Conservation (phyloP, 2,797 vertebrate species). For the Lacerta viridis region DNA sequence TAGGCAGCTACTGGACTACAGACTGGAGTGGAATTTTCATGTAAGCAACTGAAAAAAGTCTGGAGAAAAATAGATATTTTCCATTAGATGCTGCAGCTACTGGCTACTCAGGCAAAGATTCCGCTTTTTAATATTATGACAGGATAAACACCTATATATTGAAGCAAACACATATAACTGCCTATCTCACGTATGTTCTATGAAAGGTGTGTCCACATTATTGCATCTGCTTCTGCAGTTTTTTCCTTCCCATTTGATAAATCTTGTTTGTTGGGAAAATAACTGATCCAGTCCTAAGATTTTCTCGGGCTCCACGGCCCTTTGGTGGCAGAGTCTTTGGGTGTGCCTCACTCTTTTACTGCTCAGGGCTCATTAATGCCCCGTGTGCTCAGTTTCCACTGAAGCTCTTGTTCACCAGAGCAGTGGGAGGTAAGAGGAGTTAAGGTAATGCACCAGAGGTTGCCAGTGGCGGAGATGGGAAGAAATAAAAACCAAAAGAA, state of each 20-base stretch:
- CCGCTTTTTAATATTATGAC: slow-evolving; percentile 9
- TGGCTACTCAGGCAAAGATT: slow-evolving; percentile 25
- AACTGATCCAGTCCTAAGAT: slow-evolving; percentile 26
- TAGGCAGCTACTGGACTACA: slow-evolving; percentile 39
- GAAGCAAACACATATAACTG: not conserved
- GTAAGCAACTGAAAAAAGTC: slow-evolving; percentile 42
- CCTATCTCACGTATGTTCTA: slow-evolving; percentile 18
- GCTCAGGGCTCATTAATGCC: slow-evolving; percentile 25
- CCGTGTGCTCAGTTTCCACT: slow-evolving; percentile 52
- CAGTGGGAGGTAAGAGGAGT: slow-evolving; percentile 73
- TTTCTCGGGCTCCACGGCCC: slow-evolving; percentile 40
- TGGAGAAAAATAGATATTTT: slow-evolving; percentile 25
- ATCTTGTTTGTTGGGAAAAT: slow-evolving; percentile 29
- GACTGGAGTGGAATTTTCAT: slow-evolving; percentile 45
- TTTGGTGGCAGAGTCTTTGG: slow-evolving; percentile 38
- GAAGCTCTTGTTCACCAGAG: slow-evolving; percentile 52
- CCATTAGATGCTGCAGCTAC: slow-evolving; percentile 7
- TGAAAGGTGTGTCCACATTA: not conserved
- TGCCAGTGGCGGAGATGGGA: slow-evolving; percentile 79
- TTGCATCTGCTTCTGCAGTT: slow-evolving; percentile 6
- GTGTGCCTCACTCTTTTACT: slow-evolving; percentile 36
- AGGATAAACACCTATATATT: slow-evolving; percentile 28
- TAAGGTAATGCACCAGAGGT: slow-evolving; percentile 71
- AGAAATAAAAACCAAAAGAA: slow-evolving; percentile 71
- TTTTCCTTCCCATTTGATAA: slow-evolving; percentile 27